A percentile compares a stretch with the other conserved stretches of the same genome.
These are phyloP conservation scores for Paedocypris sp. DNA, from an alignment of 2,113 vertebrate species.

Conservation along the genomic window DNA sequence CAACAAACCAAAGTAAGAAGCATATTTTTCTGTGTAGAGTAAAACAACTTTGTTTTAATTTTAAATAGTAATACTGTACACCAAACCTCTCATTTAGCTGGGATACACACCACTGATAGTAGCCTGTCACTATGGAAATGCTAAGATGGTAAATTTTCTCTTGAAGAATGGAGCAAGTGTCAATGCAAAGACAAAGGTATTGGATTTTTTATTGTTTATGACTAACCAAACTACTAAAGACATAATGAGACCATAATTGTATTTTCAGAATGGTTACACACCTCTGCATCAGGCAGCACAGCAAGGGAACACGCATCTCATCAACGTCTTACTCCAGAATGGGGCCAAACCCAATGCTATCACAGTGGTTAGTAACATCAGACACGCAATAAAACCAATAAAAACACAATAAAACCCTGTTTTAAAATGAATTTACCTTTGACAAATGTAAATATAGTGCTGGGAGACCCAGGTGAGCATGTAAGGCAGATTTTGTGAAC, in stretches of 20 bases:
- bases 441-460: too few relatives aligned
- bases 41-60: too few relatives aligned
- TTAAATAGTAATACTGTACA: too few relatives aligned
- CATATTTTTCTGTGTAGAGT: not conserved
- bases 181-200: slow-evolving; percentile 91
- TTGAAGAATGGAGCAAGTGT: slow-evolving; percentile 83
- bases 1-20: slow-evolving; percentile 83
- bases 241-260: not conserved
- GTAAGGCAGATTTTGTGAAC: too few relatives aligned
- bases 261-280: slow-evolving; percentile 84
- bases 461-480: too few relatives aligned
- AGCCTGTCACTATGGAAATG: slow-evolving; percentile 93
- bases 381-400: not conserved
- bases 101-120: slow-evolving; percentile 95
- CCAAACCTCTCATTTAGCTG: slow-evolving; percentile 61
- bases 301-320: slow-evolving; percentile 96
- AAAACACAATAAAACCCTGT: too few relatives aligned
- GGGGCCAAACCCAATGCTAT: slow-evolving; percentile 89
- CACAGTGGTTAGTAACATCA: slow-evolving; percentile 68
- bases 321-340: slow-evolving; percentile 82
- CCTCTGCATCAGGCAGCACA: slow-evolving; percentile 94
- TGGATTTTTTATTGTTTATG: not conserved
- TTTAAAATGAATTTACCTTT: too few relatives aligned
- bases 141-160: slow-evolving; percentile 96
- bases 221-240: too few relatives aligned